A percentile compares a stretch with the other conserved stretches of the same genome.
phyloP scores from a whole-genome alignment of 2,113 vertebrate genomes.

The Pachycephala philippinensis region DNA sequence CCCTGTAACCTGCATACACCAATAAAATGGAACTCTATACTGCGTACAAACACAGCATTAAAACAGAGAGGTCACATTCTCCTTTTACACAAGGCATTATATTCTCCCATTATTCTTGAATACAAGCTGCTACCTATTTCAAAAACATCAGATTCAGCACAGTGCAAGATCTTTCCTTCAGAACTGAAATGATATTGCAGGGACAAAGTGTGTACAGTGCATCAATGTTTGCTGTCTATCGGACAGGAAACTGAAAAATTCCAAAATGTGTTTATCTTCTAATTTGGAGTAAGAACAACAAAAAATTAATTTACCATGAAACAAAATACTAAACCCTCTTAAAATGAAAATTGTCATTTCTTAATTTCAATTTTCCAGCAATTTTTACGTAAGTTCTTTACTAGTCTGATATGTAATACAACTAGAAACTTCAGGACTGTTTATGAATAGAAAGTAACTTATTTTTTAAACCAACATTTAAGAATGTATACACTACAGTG shows the following conservation, averaged over 20 bases:
- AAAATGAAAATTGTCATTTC: not conserved
- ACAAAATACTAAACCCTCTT: not conserved
- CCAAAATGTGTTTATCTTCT: not conserved
- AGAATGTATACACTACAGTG: not conserved
- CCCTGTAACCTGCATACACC: not conserved
- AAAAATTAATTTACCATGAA: not conserved
- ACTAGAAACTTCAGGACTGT: not conserved
- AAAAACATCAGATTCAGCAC: not conserved
- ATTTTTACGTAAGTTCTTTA: not conserved
- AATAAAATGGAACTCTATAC: not conserved
- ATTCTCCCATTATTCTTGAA: not conserved
- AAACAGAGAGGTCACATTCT: not conserved
- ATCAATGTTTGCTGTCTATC: not conserved
- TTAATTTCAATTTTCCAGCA: not conserved
- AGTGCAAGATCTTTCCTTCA: not conserved
- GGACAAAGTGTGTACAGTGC: not conserved
- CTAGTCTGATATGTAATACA: not conserved
- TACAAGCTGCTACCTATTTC: not conserved
- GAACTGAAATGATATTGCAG: not conserved
- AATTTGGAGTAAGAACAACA: not conserved
- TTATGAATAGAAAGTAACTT: not conserved
- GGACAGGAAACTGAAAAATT: not conserved
- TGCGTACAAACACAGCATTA: not conserved
- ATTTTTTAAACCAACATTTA: not conserved
- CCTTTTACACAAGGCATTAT: not conserved